Percentiles rank a stretch among this genome's conserved stretches.
phyloP scores from a whole-genome alignment of 2,113 vertebrate species.

The Macrotus californicus region DNA sequence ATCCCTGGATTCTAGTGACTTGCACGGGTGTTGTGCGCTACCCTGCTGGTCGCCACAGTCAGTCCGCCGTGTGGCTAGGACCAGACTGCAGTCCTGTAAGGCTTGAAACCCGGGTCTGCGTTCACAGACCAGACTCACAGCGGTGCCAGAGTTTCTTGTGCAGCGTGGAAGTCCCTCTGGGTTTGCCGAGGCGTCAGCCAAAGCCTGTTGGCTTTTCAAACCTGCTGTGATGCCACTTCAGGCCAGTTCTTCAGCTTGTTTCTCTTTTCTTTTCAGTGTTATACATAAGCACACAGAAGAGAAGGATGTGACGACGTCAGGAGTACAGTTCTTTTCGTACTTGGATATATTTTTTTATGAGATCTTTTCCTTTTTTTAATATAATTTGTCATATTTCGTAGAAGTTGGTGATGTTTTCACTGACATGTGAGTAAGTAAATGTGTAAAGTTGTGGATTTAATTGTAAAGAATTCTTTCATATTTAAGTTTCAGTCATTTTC shows the following conservation, averaged over 20 bases:
- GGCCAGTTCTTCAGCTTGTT: not conserved
- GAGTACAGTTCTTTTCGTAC: slow-evolving; percentile 46
- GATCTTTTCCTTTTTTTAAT: slow-evolving; percentile 37
- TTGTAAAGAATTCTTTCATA: slow-evolving; percentile 17
- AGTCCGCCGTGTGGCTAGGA: not conserved
- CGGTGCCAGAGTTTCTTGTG: not conserved
- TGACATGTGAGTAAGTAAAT: not conserved
- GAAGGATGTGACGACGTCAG: slow-evolving; percentile 88
- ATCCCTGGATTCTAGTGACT: not conserved
- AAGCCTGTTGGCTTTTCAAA: not conserved
- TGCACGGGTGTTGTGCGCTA: not conserved
- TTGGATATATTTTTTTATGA: slow-evolving; percentile 59
- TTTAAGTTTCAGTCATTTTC: slow-evolving; percentile 28
- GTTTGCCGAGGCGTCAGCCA: not conserved
- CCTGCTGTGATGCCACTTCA: not conserved
- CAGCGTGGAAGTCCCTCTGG: not conserved
- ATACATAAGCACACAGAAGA: slow-evolving; percentile 99
- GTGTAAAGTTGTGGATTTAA: slow-evolving; percentile 4
- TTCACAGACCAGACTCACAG: not conserved
- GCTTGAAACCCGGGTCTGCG: not conserved
- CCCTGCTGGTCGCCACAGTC: not conserved
- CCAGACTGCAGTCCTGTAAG: not conserved
- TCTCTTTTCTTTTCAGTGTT: slow-evolving; percentile 85
- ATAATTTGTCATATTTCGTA: slow-evolving; percentile 21
- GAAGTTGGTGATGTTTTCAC: slow-evolving; percentile 31